Percentiles rank a stretch among this genome's conserved stretches.
Conservation (phyloP, 2,888 invertebrate species). For the Biston betularia region DNA sequence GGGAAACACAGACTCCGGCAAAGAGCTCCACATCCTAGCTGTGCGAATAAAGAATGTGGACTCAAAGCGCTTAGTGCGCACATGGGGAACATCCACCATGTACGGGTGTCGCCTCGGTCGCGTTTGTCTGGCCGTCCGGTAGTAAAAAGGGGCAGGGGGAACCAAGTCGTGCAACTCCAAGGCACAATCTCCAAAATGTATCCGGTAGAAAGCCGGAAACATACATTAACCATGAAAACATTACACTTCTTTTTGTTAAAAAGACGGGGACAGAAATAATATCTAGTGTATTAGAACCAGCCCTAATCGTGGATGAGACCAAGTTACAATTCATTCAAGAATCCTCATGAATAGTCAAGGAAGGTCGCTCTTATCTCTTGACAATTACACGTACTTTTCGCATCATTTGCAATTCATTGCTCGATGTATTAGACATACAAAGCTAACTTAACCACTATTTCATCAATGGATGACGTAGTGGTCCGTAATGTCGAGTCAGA, state of each 20-base stretch:
- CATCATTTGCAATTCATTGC: constrained; percentile 42
- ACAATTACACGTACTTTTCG: constrained; percentile 38
- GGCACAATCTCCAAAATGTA: too few relatives aligned
- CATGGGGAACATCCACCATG: too few relatives aligned
- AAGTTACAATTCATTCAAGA: constrained; percentile 50
- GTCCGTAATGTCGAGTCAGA: constrained; percentile 8
- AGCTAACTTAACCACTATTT: constrained; percentile 18
- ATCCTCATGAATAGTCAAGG: constrained; percentile 58
- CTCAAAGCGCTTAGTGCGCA: too few relatives aligned
- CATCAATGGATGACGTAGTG: constrained; percentile 34
- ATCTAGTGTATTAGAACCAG: background rate
- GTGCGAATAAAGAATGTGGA: too few relatives aligned
- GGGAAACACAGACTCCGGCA: too few relatives aligned
- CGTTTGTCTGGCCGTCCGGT: too few relatives aligned
- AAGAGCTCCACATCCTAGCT: too few relatives aligned
- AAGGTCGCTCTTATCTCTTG: constrained; percentile 48
- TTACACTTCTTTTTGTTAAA: background rate
- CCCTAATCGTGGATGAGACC: constrained; percentile 33
- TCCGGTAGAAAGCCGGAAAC: too few relatives aligned
- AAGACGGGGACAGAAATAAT: background rate
- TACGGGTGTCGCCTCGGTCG: too few relatives aligned
- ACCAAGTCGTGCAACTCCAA: too few relatives aligned
- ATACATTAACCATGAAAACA: too few relatives aligned
- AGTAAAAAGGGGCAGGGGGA: too few relatives aligned
- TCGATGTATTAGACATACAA: constrained; percentile 17